These are phyloP conservation scores for Porphyrio hochstetteri DNA, from an alignment of 2,113 vertebrate species.

Conservation along the genomic window DNA sequence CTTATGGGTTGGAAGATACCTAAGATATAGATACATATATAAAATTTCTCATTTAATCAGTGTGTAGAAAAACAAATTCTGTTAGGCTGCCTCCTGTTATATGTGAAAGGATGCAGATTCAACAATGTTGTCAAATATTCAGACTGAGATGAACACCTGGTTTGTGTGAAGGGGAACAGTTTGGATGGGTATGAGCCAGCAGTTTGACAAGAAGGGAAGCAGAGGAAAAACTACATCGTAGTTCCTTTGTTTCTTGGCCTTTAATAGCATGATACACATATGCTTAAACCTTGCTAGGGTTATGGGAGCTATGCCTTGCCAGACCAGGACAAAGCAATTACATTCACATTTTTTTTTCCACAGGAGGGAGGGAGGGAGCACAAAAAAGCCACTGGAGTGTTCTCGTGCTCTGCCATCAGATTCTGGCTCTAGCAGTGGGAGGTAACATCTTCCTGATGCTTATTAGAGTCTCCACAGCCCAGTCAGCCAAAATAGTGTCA, in stretches of 20 bases:
- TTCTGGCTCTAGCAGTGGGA: neutral
- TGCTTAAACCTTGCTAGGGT: neutral
- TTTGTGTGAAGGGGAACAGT: neutral
- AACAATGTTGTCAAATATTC: neutral
- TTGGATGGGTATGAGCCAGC: neutral
- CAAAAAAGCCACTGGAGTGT: neutral
- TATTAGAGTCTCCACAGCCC: neutral
- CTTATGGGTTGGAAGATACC: neutral
- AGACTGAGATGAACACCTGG: neutral
- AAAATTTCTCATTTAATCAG: neutral
- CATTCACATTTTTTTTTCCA: neutral
- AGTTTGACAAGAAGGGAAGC: neutral
- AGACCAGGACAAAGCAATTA: slow-evolving; percentile 1
- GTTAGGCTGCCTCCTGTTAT: neutral
- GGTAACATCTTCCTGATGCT: neutral
- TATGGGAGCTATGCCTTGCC: neutral
- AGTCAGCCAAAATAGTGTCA: neutral
- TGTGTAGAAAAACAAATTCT: neutral
- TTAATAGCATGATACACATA: neutral
- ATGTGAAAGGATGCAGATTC: neutral
- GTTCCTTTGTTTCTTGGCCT: neutral
- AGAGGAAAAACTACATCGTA: neutral
- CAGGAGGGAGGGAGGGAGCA: neutral
- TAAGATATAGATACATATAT: neutral
- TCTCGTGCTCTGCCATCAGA: neutral